phyloP scores from a whole-genome alignment of 2,888 invertebrate genomes.

The Oithona nana region DNA sequence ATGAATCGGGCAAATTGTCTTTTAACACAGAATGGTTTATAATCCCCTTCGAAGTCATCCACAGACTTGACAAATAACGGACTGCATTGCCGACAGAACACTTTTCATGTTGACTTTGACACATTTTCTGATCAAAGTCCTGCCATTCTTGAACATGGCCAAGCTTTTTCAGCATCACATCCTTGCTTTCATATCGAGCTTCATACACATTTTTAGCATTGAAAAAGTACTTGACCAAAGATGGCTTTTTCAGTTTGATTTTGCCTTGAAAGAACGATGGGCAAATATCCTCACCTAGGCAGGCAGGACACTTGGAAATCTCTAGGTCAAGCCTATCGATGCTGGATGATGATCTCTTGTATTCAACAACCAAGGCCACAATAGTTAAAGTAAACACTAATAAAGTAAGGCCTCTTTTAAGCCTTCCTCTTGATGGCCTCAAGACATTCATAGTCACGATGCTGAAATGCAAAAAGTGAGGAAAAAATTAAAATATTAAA shows the following conservation, averaged over 20 bases:
- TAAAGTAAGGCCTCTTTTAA: too few relatives aligned
- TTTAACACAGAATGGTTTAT: too few relatives aligned
- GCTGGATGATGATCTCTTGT: too few relatives aligned
- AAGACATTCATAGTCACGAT: too few relatives aligned
- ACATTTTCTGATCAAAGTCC: not conserved
- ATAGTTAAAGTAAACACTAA: too few relatives aligned
- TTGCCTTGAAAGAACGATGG: not conserved
- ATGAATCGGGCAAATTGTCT: too few relatives aligned
- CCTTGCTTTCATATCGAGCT: not conserved
- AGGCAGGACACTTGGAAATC: not conserved
- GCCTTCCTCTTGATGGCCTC: too few relatives aligned
- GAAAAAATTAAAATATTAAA: too few relatives aligned
- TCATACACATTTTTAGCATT: constrained; percentile 2
- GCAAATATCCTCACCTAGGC: not conserved
- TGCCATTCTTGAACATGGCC: not conserved
- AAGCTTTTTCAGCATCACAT: not conserved
- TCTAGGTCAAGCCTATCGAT: too few relatives aligned
- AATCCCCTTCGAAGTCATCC: too few relatives aligned
- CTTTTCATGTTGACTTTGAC: not conserved
- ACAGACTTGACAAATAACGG: not conserved
- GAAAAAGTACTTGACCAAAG: not conserved
- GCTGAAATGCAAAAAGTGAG: too few relatives aligned
- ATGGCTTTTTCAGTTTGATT: not conserved
- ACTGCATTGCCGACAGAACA: not conserved
- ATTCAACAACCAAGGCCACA: too few relatives aligned